Conservation (phyloP, 2,888 invertebrate species). For the Hyalella azteca region DNA sequence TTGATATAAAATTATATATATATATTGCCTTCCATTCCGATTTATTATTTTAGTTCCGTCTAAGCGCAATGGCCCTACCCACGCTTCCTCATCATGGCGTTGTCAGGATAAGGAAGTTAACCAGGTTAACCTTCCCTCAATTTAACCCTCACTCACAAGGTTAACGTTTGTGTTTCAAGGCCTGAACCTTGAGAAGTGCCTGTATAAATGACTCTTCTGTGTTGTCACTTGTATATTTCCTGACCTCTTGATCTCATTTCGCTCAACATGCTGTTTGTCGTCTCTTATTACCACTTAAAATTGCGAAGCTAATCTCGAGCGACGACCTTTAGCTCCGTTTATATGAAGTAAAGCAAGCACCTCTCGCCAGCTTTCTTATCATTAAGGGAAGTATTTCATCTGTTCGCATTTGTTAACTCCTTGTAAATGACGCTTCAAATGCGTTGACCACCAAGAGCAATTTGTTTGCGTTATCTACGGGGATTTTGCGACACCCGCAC, state of each 20-base stretch:
- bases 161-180: slow-evolving; percentile 1
- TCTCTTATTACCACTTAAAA: background rate
- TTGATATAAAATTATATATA: no score
- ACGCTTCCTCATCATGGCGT: no score
- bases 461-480: background rate
- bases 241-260: slow-evolving; percentile 36
- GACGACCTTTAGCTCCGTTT: background rate
- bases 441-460: background rate
- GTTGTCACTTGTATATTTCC: slow-evolving; percentile 1
- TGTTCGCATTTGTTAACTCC: slow-evolving; percentile 4
- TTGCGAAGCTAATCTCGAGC: background rate
- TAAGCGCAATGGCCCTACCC: no score
- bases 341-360: background rate
- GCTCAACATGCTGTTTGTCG: background rate
- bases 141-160: background rate
- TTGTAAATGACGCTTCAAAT: background rate
- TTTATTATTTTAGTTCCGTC: no score
- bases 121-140: no score
- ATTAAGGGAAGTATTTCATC: slow-evolving; percentile 5
- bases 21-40: no score
- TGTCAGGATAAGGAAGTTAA: no score
- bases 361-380: background rate
- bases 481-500: no score
- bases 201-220: background rate
- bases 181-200: background rate